Evolutionary conservation across 2,888 invertebrate genomes (phyloP).

Genomic region (Oxytorus armatus): DNA sequence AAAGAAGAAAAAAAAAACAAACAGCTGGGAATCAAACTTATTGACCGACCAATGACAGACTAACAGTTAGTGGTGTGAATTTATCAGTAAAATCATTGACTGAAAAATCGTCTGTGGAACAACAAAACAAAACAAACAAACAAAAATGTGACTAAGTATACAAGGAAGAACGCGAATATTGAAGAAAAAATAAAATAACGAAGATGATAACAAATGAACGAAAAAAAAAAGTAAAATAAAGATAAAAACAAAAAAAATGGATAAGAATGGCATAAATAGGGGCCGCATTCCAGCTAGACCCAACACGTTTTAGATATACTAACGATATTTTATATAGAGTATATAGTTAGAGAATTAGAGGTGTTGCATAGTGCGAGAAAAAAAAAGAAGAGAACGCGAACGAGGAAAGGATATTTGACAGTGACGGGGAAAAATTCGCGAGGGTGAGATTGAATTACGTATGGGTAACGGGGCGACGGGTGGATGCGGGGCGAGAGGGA

Average conservation of each 20-base stretch:
- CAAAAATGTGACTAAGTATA: constrained; percentile 63
- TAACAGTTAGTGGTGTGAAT: constrained; percentile 81
- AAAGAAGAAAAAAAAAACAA: constrained; percentile 64
- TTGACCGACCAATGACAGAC: constrained; percentile 83
- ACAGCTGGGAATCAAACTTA: constrained; percentile 83
- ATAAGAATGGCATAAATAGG: constrained; percentile 80
- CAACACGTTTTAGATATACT: constrained; percentile 84
- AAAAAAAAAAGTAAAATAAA: constrained; percentile 31
- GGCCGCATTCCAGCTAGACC: constrained; percentile 84
- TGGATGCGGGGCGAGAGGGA: constrained; percentile 20
- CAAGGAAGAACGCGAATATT: constrained; percentile 58
- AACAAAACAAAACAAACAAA: constrained; percentile 48
- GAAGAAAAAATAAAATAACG: constrained; percentile 62
- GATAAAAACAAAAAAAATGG: constrained; percentile 68
- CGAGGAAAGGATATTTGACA: constrained; percentile 27
- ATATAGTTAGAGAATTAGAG: constrained; percentile 84
- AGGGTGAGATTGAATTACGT: constrained; percentile 38
- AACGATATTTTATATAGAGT: constrained; percentile 85
- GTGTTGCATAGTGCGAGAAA: constrained; percentile 76
- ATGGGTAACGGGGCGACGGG: constrained; percentile 20
- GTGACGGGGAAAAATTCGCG: constrained; percentile 17
- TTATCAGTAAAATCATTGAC: constrained; percentile 80
- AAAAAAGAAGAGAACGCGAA: constrained; percentile 40
- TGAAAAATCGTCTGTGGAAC: constrained; percentile 71
- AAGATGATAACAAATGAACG: constrained; percentile 55